Conservation (phyloP, 2,113 vertebrate genomes). For the Nycticorax nycticorax region DNA sequence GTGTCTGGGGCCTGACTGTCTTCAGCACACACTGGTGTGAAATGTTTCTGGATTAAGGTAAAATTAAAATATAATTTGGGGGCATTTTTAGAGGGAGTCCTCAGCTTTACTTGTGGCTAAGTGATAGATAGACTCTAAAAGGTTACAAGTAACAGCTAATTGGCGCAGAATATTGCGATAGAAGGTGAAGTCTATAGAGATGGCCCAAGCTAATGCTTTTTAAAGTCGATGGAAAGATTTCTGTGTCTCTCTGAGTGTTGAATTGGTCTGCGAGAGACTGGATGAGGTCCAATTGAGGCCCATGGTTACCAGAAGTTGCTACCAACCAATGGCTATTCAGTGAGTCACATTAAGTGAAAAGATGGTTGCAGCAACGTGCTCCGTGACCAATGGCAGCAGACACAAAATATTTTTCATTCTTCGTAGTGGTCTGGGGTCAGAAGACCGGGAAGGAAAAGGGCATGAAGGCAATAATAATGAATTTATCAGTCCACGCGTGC, state of each 20-base stretch:
- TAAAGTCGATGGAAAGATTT: conserved; percentile 28
- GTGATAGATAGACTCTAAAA: not conserved
- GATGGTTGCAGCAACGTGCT: not conserved
- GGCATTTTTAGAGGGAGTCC: not conserved
- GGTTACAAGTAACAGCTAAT: not conserved
- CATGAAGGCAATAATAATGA: not conserved
- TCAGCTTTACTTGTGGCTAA: not conserved
- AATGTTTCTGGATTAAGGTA: not conserved
- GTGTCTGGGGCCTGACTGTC: not conserved
- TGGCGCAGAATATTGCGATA: not conserved
- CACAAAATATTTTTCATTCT: conserved; percentile 1
- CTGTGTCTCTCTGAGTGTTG: not conserved
- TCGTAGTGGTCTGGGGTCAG: not conserved
- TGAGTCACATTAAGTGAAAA: not conserved
- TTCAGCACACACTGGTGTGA: not conserved
- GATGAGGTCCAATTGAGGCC: conserved; percentile 23
- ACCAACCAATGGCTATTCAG: conserved; percentile 1
- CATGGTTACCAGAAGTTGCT: conserved; percentile 36
- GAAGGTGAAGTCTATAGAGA: not conserved
- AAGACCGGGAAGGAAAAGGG: not conserved
- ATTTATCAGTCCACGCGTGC: not conserved
- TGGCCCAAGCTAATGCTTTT: not conserved
- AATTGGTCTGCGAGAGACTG: not conserved
- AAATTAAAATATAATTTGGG: not conserved
- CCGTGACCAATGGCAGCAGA: not conserved